Conservation (phyloP, 2,888 invertebrate genomes). For the Galeopsomyia nigrocyanea region DNA sequence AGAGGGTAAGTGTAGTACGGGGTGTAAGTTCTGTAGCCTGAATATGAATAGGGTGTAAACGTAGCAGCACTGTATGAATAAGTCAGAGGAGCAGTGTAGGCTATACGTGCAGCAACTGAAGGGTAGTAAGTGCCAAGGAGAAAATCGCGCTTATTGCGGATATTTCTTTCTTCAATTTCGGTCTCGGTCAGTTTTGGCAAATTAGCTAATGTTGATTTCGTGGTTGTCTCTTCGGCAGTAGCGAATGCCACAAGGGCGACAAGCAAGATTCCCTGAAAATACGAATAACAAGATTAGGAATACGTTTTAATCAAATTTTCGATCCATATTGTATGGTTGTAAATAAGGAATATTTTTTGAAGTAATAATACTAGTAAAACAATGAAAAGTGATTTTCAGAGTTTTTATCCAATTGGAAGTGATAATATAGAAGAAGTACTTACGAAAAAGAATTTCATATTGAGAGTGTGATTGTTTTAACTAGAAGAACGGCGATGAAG, state of each 20-base stretch:
- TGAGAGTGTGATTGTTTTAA: conserved; percentile 10
- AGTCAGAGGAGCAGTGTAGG: too few species aligned
- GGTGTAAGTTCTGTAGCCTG: too few species aligned
- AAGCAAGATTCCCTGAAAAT: conserved; percentile 32
- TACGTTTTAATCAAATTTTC: too few species aligned
- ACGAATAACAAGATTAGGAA: too few species aligned
- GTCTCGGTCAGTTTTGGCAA: conserved; percentile 16
- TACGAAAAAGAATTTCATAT: conserved; percentile 43
- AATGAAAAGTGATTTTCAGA: neutral
- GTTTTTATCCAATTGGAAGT: too few species aligned
- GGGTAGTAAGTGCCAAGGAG: conserved; percentile 23
- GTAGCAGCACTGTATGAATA: too few species aligned
- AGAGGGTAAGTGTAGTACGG: too few species aligned
- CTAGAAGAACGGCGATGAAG: conserved; percentile 7
- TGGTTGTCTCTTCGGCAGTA: conserved; percentile 2
- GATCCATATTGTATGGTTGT: too few species aligned
- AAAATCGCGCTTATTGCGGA: conserved; percentile 24
- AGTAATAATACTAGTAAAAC: too few species aligned
- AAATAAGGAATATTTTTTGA: too few species aligned
- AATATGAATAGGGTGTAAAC: too few species aligned
- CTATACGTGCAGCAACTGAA: conserved; percentile 9
- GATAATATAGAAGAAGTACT: conserved; percentile 17
- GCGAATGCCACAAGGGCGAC: conserved; percentile 25
- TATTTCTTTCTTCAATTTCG: neutral
- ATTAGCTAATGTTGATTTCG: conserved; percentile 32